Evolutionary conservation across 2,113 vertebrate species (phyloP).

Genomic region (Ailuropoda melanoleuca): DNA sequence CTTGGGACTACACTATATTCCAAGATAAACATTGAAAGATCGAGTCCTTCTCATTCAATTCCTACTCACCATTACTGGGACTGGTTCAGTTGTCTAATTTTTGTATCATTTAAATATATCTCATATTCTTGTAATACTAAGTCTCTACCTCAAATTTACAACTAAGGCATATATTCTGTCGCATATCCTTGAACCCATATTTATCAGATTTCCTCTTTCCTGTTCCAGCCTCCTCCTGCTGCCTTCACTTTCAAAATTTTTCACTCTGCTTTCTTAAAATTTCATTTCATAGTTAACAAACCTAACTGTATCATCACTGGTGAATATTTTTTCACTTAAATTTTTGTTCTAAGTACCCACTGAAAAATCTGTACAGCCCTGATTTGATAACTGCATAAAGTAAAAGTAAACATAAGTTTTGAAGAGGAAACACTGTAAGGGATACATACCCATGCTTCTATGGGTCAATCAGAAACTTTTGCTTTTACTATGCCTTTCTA

Average conservation of each 20-base stretch:
- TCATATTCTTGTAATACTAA: not conserved
- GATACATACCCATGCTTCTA: too few species aligned
- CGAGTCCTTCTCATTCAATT: not conserved
- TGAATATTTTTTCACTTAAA: not conserved
- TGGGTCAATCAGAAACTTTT: not conserved
- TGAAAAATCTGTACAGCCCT: not conserved
- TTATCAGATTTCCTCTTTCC: not conserved
- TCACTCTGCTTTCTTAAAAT: not conserved
- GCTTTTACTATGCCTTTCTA: not conserved
- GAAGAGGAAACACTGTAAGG: too few species aligned
- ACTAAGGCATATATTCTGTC: not conserved
- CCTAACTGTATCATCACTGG: not conserved
- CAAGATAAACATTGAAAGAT: not conserved
- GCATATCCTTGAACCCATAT: not conserved
- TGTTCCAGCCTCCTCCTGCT: not conserved
- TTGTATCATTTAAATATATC: not conserved
- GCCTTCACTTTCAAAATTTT: not conserved
- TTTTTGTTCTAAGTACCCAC: not conserved
- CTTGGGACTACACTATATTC: not conserved
- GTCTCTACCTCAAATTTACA: not conserved
- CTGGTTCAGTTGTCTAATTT: not conserved
- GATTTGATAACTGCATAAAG: too few species aligned
- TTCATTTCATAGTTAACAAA: not conserved
- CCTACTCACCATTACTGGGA: not conserved
- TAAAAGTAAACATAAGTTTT: too few species aligned